Conservation (phyloP, 92 coral and sea anemone genomes). For the Palythoa grandis region DNA sequence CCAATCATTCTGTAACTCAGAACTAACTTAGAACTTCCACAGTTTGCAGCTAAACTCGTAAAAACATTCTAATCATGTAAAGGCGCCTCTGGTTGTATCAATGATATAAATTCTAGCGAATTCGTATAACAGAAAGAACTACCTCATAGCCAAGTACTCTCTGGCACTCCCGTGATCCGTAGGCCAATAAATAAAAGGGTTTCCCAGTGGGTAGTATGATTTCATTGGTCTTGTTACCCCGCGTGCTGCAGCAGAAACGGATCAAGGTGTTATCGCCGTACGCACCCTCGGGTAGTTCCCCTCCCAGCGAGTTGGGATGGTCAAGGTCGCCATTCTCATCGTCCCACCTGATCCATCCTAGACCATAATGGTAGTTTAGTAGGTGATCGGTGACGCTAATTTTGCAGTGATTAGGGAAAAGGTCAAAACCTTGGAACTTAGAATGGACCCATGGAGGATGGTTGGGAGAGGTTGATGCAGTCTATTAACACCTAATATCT, state of each 20-base stretch:
- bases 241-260: slow-evolving; percentile 82
- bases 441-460: too few species aligned
- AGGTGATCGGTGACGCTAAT: too few species aligned
- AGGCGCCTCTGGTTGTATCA: too few species aligned
- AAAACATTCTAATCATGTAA: too few species aligned
- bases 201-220: slow-evolving; percentile 63
- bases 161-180: slow-evolving; percentile 74
- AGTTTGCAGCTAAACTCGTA: too few species aligned
- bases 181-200: slow-evolving; percentile 79
- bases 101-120: too few species aligned
- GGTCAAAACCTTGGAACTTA: too few species aligned
- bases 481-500: too few species aligned
- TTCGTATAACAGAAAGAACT: neutral
- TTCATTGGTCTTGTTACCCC: slow-evolving; percentile 64
- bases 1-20: too few species aligned
- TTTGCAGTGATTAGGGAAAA: too few species aligned
- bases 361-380: neutral
- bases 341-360: slow-evolving; percentile 90
- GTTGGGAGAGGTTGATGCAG: too few species aligned
- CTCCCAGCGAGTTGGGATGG: slow-evolving; percentile 65
- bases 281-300: slow-evolving; percentile 78
- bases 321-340: slow-evolving; percentile 80
- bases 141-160: slow-evolving; percentile 69
- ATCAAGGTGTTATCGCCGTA: slow-evolving; percentile 81
- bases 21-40: too few species aligned